Percentiles rank a stretch among this genome's conserved stretches.
phyloP scores from a whole-genome alignment of 2,113 vertebrate genomes.

The Tragelaphus strepsiceros region DNA sequence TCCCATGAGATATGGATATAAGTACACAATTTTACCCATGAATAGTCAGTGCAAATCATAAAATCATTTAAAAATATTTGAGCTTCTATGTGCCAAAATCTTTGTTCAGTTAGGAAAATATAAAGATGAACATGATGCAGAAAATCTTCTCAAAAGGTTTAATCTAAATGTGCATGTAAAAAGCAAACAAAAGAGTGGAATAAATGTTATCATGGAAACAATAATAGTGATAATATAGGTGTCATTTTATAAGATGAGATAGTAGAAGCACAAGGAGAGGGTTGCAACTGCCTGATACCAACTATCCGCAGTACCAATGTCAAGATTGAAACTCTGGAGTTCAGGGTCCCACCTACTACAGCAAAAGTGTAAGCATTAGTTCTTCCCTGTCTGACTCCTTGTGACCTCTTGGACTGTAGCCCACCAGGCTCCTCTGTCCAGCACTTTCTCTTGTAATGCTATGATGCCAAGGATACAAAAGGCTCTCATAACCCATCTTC shows the following conservation, averaged over 20 bases:
- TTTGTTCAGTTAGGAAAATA: not conserved
- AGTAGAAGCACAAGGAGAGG: not conserved
- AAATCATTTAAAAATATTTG: not conserved
- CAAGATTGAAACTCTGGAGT: not conserved
- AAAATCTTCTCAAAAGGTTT: not conserved
- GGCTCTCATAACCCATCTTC: not conserved
- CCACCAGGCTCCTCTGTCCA: not conserved
- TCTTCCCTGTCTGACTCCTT: not conserved
- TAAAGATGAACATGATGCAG: not conserved
- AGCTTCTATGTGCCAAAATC: not conserved
- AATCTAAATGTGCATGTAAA: not conserved
- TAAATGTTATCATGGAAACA: not conserved
- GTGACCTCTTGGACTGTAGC: not conserved
- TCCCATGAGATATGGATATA: not conserved
- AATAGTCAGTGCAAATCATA: not conserved
- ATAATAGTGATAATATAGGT: not conserved
- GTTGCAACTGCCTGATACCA: not conserved
- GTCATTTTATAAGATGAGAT: not conserved
- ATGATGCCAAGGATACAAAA: too few relatives aligned
- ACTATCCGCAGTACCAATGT: too few relatives aligned
- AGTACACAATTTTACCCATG: not conserved
- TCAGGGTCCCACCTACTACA: too few relatives aligned
- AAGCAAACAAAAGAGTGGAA: not conserved
- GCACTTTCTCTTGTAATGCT: not conserved
- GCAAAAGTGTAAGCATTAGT: rapidly evolving